Conservation (phyloP, 2,797 vertebrate genomes). For the Propithecus perrieri region DNA sequence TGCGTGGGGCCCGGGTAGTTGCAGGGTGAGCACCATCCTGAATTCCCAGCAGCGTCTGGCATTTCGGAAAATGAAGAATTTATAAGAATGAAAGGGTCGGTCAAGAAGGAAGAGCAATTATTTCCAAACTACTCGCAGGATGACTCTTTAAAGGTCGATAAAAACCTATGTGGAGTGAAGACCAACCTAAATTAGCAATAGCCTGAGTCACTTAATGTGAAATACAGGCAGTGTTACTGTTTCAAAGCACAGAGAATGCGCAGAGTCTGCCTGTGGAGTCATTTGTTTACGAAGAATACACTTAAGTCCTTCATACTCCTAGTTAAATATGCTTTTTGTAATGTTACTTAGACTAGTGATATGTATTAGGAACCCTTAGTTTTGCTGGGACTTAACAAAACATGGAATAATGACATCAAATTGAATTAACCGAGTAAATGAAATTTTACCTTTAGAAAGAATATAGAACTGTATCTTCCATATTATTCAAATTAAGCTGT, state of each 20-base stretch:
- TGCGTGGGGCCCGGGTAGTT: not conserved
- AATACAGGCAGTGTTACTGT: not conserved
- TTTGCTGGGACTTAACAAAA: not conserved
- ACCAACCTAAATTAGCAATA: not conserved
- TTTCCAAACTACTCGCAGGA: not conserved
- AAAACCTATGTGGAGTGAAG: not conserved
- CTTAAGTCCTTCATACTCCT: not conserved
- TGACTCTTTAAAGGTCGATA: not conserved
- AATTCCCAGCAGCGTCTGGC: not conserved
- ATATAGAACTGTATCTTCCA: not conserved
- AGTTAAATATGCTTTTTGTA: not conserved
- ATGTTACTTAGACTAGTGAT: not conserved
- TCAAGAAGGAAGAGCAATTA: not conserved
- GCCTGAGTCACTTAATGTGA: not conserved
- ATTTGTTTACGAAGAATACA: rapidly evolving
- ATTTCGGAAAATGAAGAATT: not conserved
- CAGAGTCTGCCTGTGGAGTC: rapidly evolving
- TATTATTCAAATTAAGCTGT: not conserved
- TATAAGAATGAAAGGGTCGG: not conserved
- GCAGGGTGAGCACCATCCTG: rapidly evolving
- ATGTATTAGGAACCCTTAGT: not conserved
- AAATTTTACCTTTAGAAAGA: not conserved
- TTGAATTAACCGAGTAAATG: not conserved
- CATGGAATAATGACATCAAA: not conserved
- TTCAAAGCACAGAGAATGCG: not conserved